These are phyloP conservation scores for Gallinago paraguaiae DNA, from an alignment of 2,113 vertebrate species.

Conservation along the genomic window DNA sequence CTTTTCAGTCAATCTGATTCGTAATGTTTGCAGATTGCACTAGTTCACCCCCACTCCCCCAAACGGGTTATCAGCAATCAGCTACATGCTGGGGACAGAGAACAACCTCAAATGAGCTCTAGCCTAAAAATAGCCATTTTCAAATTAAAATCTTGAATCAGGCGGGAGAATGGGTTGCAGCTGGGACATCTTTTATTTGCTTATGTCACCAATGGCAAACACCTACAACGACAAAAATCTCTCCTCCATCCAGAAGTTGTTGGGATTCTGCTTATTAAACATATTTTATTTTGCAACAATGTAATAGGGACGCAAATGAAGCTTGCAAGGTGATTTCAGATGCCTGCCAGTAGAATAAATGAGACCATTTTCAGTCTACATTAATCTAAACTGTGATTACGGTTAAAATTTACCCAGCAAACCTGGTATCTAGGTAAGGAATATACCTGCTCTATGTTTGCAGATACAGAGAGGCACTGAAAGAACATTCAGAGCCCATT, in stretches of 20 bases:
- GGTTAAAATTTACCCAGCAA: neutral
- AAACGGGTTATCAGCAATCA: constrained; percentile 73
- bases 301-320: constrained; percentile 27
- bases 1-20: constrained; percentile 68
- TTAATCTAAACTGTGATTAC: neutral
- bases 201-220: constrained; percentile 48
- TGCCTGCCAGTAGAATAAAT: constrained; percentile 3
- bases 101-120: constrained; percentile 60
- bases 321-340: neutral
- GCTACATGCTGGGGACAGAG: constrained; percentile 63
- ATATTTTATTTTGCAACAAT: neutral
- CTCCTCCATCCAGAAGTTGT: neutral
- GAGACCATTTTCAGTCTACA: constrained; percentile 36
- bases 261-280: constrained; percentile 13
- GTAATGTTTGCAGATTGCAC: constrained; percentile 70
- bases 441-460: neutral
- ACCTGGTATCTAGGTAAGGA: neutral
- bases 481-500: neutral
- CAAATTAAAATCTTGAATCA: constrained; percentile 71
- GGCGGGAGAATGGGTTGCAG: constrained; percentile 12
- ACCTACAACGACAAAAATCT: constrained; percentile 12
- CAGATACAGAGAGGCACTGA: neutral
- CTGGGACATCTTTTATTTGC: constrained; percentile 64
- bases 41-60: constrained; percentile 33
- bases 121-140: constrained; percentile 78